Evolutionary conservation across 2,888 invertebrate species (phyloP), one percentile per base, ranked within the genome.

Genomic region (Malacosoma neustria): DNA sequence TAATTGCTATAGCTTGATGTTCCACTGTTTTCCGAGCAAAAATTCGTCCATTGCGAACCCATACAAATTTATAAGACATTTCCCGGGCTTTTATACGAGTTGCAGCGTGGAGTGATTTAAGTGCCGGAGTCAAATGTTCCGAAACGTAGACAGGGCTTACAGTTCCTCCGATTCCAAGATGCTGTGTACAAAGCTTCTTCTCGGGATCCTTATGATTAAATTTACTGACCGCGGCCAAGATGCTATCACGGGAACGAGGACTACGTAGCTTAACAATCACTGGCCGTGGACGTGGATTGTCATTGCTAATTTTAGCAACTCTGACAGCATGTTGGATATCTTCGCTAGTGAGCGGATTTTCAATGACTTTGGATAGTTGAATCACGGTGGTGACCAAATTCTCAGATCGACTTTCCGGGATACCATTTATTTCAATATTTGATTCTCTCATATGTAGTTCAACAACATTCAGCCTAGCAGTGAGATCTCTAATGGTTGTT

Each of bases 71-170:
- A 4, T 34, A 37, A 9, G 5, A 2, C 4, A 32, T 12, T 4
- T 37, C 33, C 22, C 35, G 37, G n/a, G 34, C 36, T 14, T 9
- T n/a, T 11, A 14, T 3, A 4, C 41, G 35, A 13, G 38, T 30
- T 2, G 40, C 35, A 2, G 40, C 40, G 11, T 41, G 40, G 2
- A 41, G 35, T 1, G 6, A 5, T 12, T 41, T 41, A 13, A 33
- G 35, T 6, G 36, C 35, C 11, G 35, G 37, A 3, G 15, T 14
- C 9, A 37, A 14, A 7, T 40, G 40, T 9, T 40, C 37, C 1
- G 22, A 9, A 0, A 40, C 37, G 14, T 13, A 40, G 1, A 40
- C 30, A 5, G 37, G 37, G 0, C n/a, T 9, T 12, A 9, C 30
- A 2, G 5, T 11, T 4, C 41, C 41, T 11, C 29, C 30, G 4